A percentile compares a stretch with the other conserved stretches of the same genome.
Evolutionary conservation across 2,797 vertebrate genomes (phyloP).

Genomic region (Molossus alvarezi): DNA sequence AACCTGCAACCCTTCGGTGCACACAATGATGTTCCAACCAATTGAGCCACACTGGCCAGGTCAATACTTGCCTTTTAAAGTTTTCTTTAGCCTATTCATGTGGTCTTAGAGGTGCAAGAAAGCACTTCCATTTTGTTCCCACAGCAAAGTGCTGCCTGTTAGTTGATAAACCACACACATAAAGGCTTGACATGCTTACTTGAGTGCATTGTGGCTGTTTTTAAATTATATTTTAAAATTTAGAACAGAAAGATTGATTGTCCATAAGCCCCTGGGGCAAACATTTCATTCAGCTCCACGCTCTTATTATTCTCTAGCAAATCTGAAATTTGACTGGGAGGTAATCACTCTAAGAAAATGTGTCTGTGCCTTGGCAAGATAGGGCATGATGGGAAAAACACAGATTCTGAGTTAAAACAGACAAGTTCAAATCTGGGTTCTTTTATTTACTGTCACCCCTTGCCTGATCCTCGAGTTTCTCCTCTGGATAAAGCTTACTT

Average conservation of each 20-base stretch:
- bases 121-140: slow-evolving; percentile 53
- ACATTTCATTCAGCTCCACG: not conserved
- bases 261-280: not conserved
- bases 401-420: not conserved
- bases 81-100: slow-evolving; percentile 7
- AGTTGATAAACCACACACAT: slow-evolving; percentile 13
- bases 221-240: slow-evolving; percentile 47
- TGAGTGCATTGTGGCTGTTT: not conserved
- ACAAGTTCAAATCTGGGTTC: not conserved
- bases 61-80: not conserved
- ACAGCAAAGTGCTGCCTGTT: not conserved
- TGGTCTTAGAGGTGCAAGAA: slow-evolving; percentile 32
- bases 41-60: not conserved
- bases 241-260: not conserved
- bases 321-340: slow-evolving; percentile 30
- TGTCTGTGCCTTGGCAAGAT: slow-evolving; percentile 28
- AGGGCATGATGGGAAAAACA: not conserved
- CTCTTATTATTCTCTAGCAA: slow-evolving; percentile 42
- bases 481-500: not conserved
- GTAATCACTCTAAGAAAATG: slow-evolving; percentile 28
- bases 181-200: not conserved
- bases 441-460: not conserved
- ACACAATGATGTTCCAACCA: not conserved
- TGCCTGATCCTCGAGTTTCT: not conserved
- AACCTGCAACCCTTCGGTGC: not conserved